Evolutionary conservation across 1,140 invertebrate genomes (phyloP).

Genomic region (Oryzaephilus surinamensis): DNA sequence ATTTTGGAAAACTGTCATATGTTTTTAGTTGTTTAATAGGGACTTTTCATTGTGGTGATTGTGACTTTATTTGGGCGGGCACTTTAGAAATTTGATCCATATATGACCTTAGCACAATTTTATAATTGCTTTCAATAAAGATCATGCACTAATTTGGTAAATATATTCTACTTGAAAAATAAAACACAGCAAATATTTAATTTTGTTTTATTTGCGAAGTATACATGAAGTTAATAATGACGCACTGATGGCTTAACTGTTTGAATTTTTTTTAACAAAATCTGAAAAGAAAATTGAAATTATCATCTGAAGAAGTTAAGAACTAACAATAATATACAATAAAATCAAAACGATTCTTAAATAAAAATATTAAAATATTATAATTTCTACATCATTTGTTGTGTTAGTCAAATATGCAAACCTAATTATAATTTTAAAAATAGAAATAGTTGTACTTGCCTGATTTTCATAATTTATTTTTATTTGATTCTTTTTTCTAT

Average conservation of each 20-base stretch:
- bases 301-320: too few relatives aligned
- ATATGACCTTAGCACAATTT: constrained; percentile 16
- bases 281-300: constrained; percentile 16
- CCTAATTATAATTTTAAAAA: background rate
- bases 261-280: constrained; percentile 26
- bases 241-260: constrained; percentile 18
- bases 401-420: background rate
- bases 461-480: constrained; percentile 25
- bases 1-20: constrained; percentile 9
- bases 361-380: background rate
- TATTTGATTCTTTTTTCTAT: constrained; percentile 19
- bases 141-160: too few relatives aligned
- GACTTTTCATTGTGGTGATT: too few relatives aligned
- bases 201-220: too few relatives aligned
- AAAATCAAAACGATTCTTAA: too few relatives aligned
- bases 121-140: too few relatives aligned
- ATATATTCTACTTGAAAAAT: too few relatives aligned
- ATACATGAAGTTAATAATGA: too few relatives aligned
- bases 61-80: too few relatives aligned
- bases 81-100: too few relatives aligned
- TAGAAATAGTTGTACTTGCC: constrained; percentile 5
- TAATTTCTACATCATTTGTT: background rate
- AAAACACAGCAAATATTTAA: too few relatives aligned
- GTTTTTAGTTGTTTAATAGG: constrained; percentile 1
- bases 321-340: too few relatives aligned